A percentile compares a stretch with the other conserved stretches of the same genome.
Evolutionary conservation across 2,113 vertebrate species (phyloP).

Genomic region (Mixornis gularis): DNA sequence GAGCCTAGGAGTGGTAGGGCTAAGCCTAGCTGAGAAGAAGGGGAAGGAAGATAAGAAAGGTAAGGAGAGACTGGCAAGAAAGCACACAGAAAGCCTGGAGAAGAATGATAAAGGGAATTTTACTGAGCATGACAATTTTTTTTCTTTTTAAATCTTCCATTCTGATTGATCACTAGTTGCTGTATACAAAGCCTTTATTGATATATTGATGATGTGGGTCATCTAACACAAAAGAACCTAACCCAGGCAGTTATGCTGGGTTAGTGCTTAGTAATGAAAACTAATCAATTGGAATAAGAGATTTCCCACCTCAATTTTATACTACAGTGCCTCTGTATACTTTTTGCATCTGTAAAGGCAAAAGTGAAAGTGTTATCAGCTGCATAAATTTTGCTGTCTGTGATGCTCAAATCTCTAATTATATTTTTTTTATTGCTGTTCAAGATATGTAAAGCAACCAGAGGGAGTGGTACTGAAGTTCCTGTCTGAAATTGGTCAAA

Average conservation of each 20-base stretch:
- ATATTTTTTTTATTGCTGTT: neutral
- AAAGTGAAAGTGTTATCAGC: neutral
- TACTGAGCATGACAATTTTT: neutral
- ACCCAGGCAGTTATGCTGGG: neutral
- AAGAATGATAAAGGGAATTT: slow-evolving; percentile 30
- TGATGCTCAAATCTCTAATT: neutral
- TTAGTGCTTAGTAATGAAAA: neutral
- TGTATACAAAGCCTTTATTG: neutral
- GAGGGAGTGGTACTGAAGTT: neutral
- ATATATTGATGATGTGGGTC: neutral
- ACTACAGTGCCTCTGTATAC: neutral
- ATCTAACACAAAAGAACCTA: neutral
- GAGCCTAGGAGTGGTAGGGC: slow-evolving; percentile 5
- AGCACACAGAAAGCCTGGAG: slow-evolving; percentile 16
- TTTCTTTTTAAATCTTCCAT: neutral
- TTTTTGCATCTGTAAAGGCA: neutral
- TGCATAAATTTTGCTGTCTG: neutral
- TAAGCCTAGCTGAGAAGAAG: slow-evolving; percentile 37
- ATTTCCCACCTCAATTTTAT: neutral
- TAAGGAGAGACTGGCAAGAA: neutral
- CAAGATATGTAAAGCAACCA: neutral
- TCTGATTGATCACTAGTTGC: neutral
- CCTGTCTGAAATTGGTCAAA: neutral
- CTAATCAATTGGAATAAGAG: neutral
- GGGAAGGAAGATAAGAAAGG: slow-evolving; percentile 39